phyloP scores from a whole-genome alignment of 2,888 invertebrate species.

The Mystacides longicornis region DNA sequence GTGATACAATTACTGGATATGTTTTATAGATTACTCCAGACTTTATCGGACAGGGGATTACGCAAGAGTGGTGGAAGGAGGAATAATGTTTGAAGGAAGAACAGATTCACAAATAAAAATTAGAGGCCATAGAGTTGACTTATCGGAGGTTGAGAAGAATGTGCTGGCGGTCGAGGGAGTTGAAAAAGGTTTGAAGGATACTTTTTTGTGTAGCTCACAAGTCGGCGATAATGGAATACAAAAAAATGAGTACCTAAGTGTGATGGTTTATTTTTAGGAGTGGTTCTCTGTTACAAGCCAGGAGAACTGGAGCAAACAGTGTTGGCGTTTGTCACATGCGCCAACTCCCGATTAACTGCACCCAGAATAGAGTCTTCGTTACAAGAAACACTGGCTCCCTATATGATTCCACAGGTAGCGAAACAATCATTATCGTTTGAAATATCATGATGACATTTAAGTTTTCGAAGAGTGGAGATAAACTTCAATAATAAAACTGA shows the following conservation, averaged over 20 bases:
- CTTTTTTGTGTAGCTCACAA: neutral
- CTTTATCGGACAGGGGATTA: constrained; percentile 83
- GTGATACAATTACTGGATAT: neutral
- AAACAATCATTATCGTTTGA: no score
- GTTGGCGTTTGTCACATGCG: constrained; percentile 58
- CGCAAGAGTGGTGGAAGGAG: constrained; percentile 62
- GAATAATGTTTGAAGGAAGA: constrained; percentile 70
- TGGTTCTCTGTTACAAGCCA: constrained; percentile 72
- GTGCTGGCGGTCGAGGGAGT: constrained; percentile 56
- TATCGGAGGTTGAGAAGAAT: constrained; percentile 75
- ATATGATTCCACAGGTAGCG: constrained; percentile 75
- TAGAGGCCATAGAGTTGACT: constrained; percentile 78
- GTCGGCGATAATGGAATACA: neutral
- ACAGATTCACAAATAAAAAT: constrained; percentile 83
- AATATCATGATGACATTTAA: no score
- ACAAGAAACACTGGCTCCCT: constrained; percentile 58
- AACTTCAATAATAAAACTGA: no score
- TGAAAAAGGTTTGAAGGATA: constrained; percentile 51
- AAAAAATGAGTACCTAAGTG: neutral
- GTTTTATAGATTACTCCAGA: constrained; percentile 53
- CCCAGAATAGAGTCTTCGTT: constrained; percentile 59
- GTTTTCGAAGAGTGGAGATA: neutral
- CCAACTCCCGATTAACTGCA: constrained; percentile 43
- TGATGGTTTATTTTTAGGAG: constrained; percentile 39
- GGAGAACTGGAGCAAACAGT: constrained; percentile 66